Evolutionary conservation across 2,797 vertebrate genomes (phyloP), one percentile per base, ranked within the genome.

Genomic region (Alfaro cultratus): DNA sequence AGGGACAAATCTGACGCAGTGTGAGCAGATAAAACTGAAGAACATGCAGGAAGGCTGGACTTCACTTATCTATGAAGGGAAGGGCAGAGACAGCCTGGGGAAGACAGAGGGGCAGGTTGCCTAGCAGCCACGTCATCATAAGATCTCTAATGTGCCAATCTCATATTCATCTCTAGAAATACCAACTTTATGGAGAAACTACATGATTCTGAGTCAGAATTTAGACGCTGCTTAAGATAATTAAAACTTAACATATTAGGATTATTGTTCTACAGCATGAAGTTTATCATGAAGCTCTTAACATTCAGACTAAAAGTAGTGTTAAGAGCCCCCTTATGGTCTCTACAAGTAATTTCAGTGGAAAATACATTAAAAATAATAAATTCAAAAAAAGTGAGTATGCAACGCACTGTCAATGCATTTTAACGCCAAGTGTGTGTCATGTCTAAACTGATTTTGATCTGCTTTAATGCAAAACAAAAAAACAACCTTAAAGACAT

Each of bases 101-200:
- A 68, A 68, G 34, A 4, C 18, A 47, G n/a, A n/a, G 73, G 39
- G 34, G 29, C 47, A 34, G n/a, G 49, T 70, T 83, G 71, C 62
- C 73, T 23, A 39, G 79, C 78, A 78, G 73, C 80, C 51, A 68
- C 21, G 34, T 83, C 76, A 78, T 75, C 76, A 86, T 85, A 80
- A 85, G 29, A 80, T 29, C 73, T 55, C 39, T 71, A 80, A 86
- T 73, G 18, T 21, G 64, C 43, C 71, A 46, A 51, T 70, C 31
- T 41, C 10, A 45, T 70, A 41, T 71, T 71, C 29, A 43, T 71
- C 68, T 29, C 43, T 71, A 46, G 26, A 71, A 71, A 45, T 39
- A 13, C 12, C 41, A 31, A 71, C 67, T 70, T 70, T 26, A 26
- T 16, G 23, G 39, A 43, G 36, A 70, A 41, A 12, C 21, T 13